Conservation (phyloP, 2,888 invertebrate species). For the Aquatica leii region DNA sequence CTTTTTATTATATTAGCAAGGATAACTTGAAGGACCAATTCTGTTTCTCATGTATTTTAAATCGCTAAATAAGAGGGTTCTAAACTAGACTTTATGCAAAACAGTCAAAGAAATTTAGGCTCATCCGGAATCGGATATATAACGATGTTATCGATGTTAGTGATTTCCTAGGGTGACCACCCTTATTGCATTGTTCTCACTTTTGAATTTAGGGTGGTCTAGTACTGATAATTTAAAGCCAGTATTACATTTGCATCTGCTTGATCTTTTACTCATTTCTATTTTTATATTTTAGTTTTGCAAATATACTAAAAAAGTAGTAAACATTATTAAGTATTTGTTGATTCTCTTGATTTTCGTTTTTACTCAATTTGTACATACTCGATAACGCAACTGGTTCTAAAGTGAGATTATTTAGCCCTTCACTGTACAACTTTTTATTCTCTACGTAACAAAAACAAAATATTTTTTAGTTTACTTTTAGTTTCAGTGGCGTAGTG, state of each 20-base stretch:
- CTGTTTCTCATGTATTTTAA: constrained; percentile 2
- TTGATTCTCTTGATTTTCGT: too few species aligned
- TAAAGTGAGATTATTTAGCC: too few species aligned
- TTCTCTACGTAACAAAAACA: too few species aligned
- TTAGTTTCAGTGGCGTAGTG: too few species aligned
- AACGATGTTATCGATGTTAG: constrained; percentile 61
- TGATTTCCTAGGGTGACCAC: constrained; percentile 60
- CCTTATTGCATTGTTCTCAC: constrained; percentile 62
- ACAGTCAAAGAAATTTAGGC: constrained; percentile 39
- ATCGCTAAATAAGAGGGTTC: constrained; percentile 1
- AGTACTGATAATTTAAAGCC: constrained; percentile 59
- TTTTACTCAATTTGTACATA: too few species aligned
- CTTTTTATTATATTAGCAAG: not conserved
- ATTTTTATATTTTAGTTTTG: not conserved
- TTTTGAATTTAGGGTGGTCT: constrained; percentile 61
- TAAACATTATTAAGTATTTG: too few species aligned
- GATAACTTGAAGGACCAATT: not conserved
- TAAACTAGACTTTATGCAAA: constrained; percentile 29
- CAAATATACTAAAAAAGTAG: too few species aligned
- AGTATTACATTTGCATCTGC: constrained; percentile 55
- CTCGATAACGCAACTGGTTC: too few species aligned
- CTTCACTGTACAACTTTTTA: too few species aligned
- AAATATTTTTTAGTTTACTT: too few species aligned
- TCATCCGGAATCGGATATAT: constrained; percentile 54
- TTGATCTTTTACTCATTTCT: constrained; percentile 23